Conservation (phyloP, 2,888 invertebrate species). For the Pterostichus niger region DNA sequence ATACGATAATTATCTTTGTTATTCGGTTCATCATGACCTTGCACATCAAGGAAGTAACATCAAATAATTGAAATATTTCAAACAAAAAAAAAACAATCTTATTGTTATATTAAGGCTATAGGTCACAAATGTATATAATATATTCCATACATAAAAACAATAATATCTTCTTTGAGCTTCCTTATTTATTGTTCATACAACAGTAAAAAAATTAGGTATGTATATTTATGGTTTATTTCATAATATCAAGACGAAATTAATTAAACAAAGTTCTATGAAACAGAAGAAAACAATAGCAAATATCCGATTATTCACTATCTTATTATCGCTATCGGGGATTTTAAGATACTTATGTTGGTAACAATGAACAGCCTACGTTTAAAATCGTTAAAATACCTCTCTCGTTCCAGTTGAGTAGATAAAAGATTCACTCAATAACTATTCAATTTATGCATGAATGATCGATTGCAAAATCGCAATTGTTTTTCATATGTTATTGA, state of each 20-base stretch:
- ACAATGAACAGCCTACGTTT: constrained; percentile 58
- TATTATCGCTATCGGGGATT: constrained; percentile 30
- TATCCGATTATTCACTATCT: constrained; percentile 32
- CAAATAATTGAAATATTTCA: constrained; percentile 48
- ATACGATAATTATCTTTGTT: constrained; percentile 3
- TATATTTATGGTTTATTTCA: neutral
- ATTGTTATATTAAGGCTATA: constrained; percentile 38
- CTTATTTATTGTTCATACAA: no score
- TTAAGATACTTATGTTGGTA: constrained; percentile 26
- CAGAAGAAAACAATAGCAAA: constrained; percentile 6
- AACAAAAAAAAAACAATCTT: constrained; percentile 26
- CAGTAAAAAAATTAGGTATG: no score
- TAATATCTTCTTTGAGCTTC: no score
- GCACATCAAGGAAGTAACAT: constrained; percentile 29
- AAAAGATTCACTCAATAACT: constrained; percentile 58
- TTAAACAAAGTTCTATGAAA: constrained; percentile 4
- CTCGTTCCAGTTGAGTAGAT: constrained; percentile 56
- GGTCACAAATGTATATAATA: constrained; percentile 2
- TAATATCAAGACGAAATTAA: constrained; percentile 29
- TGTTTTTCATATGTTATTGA: constrained; percentile 60
- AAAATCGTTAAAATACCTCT: constrained; percentile 44
- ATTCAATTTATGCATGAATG: constrained; percentile 64
- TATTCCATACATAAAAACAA: no score
- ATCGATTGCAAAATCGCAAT: constrained; percentile 64
- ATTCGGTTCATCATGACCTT: constrained; percentile 37